These are phyloP conservation scores for Lepus timidus DNA, from an alignment of 2,113 vertebrate genomes.

Conservation along the genomic window DNA sequence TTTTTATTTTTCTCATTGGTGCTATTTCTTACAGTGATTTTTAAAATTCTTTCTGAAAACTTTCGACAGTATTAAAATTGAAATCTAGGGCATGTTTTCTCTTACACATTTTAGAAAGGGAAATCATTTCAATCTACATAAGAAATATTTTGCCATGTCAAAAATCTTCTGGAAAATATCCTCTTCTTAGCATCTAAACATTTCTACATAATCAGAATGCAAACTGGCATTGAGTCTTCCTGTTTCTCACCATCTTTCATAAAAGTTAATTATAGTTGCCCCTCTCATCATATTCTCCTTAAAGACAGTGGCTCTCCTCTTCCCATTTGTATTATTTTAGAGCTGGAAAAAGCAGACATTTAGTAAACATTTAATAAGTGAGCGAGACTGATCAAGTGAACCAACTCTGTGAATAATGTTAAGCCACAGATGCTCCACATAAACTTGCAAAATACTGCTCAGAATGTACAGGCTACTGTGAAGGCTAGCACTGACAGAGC, in stretches of 20 bases:
- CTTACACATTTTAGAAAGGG: neutral
- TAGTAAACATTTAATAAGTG: slow-evolving; percentile 51
- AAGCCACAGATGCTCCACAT: neutral
- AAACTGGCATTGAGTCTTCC: neutral
- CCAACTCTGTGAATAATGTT: slow-evolving; percentile 29
- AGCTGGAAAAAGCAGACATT: slow-evolving; percentile 17
- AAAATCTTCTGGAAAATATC: neutral
- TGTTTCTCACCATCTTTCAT: neutral
- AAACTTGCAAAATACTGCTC: slow-evolving; percentile 5
- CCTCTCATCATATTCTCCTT: slow-evolving; percentile 1
- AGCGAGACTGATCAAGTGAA: slow-evolving; percentile 24
- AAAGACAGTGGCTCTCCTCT: neutral
- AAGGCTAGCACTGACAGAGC: neutral
- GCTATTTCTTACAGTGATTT: neutral
- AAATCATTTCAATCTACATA: slow-evolving; percentile 11
- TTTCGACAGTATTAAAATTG: slow-evolving; percentile 44
- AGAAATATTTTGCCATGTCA: slow-evolving; percentile 38
- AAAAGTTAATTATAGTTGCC: neutral
- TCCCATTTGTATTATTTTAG: slow-evolving; percentile 10
- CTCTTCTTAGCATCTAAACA: neutral
- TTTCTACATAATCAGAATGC: neutral
- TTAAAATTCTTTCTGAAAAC: slow-evolving; percentile 34
- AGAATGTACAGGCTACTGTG: neutral
- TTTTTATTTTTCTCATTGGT: slow-evolving; percentile 45
- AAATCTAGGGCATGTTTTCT: slow-evolving; percentile 12